These are phyloP conservation scores for Bradypodion ventrale DNA, from an alignment of 2,797 vertebrate genomes.

Conservation along the genomic window DNA sequence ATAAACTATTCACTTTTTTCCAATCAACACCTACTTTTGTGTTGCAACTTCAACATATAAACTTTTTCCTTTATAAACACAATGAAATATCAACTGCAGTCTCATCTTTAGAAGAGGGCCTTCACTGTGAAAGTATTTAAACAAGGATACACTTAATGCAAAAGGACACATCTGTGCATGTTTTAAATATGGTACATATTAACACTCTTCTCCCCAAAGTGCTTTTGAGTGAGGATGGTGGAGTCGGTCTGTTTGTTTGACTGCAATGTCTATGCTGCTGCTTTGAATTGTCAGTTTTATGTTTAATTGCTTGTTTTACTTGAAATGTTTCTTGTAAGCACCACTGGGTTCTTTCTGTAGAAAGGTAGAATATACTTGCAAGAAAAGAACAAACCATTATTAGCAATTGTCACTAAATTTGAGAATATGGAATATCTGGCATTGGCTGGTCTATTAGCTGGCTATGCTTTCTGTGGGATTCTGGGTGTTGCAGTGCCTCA, in stretches of 20 bases:
- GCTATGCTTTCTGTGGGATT: not conserved
- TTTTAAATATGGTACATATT: not conserved
- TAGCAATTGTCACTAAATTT: not conserved
- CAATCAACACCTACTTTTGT: slow-evolving; percentile 16
- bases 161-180: not conserved
- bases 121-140: not conserved
- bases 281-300: slow-evolving; percentile 1
- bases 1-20: not conserved
- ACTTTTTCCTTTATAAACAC: not conserved
- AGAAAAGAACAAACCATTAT: not conserved
- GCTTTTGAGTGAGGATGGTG: not conserved
- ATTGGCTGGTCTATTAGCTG: too few species aligned
- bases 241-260: not conserved
- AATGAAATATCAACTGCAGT: not conserved
- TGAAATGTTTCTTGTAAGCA: slow-evolving; percentile 3
- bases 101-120: not conserved
- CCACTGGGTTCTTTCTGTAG: not conserved
- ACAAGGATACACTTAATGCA: not conserved
- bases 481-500: too few species aligned
- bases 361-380: not conserved
- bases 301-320: not conserved
- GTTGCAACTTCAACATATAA: not conserved
- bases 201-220: not conserved
- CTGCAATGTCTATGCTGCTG: not conserved
- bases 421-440: not conserved